Base-by-base conservation (phyloP, 2,113 vertebrate species). In the Grammomys dolichurus region DNA sequence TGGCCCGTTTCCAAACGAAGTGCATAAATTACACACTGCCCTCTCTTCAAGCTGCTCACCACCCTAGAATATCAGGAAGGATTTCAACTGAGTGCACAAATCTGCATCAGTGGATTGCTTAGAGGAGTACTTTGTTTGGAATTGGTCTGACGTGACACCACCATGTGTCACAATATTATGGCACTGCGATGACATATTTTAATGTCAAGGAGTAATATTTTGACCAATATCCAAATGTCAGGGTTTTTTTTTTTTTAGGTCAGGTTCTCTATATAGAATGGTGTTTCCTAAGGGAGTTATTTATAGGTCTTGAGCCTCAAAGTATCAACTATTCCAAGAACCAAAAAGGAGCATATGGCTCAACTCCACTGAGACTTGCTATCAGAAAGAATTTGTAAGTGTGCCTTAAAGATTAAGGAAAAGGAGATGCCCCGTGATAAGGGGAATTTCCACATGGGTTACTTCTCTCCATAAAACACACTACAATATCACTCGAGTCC, bases 1-100 rank as follows among this genome's bases (percentile, higher is more conserved):
- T 98, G 97, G 97, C 97, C 94, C 46, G 92, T 95, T 95, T 97
- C 97, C 97, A 98, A 96, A 93, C 73, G 92, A 89, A 96, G 95
- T 96, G 94, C 96, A 96, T 97, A 96, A 98, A 97, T 97, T 95
- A 95, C 82, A 96, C 75, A 95, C 82, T 96, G 96, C 97, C 97
- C 97, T 97, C 97, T 93, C 92, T 93, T 56, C 97, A 96, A 96
- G 95, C 97, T 96, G 97, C 96, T 96, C 48, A 40, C 86, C 88
- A 90, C 60, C 77, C 95, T 76, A 63, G 92, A 90, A 46, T 86
- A 94, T 95, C 80, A 88, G 92, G 43, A 84, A 97, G 88, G 73
- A 80, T 92, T 96, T 94, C 85, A 94, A 90, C 63, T 78, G 87
- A 94, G 87, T 70, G 87, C 24, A 24, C 58, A 89, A 82, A 92